Evolutionary conservation across 2,797 vertebrate genomes (phyloP).

Genomic region (Decapterus maruadsi): DNA sequence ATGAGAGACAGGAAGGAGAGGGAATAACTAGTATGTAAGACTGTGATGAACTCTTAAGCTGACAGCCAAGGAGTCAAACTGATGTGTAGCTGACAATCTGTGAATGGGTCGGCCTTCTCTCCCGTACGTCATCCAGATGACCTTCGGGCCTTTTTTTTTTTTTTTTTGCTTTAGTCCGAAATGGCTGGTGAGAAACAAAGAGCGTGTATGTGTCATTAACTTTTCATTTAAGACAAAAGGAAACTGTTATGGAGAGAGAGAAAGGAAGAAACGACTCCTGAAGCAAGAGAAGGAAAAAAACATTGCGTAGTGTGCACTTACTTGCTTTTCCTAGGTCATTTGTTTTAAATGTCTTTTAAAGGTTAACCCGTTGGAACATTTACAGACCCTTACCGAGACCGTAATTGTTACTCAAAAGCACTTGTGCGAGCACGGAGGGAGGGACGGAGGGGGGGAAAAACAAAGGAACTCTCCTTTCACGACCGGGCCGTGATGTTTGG

Average conservation of each 20-base stretch:
- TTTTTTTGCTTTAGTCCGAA: conserved; percentile 6
- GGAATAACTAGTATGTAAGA: conserved; percentile 22
- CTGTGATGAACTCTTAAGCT: conserved; percentile 52
- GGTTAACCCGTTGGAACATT: conserved; percentile 82
- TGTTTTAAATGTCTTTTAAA: conserved; percentile 80
- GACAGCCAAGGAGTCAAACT: conserved; percentile 48
- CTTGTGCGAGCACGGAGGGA: conserved; percentile 39
- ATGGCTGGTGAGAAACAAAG: conserved; percentile 12
- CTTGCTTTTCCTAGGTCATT: conserved; percentile 69
- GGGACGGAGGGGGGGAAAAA: conserved; percentile 20
- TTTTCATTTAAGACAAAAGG: conserved; percentile 32
- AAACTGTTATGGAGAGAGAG: conserved; percentile 24
- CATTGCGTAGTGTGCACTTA: conserved; percentile 30
- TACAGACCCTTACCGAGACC: conserved; percentile 58
- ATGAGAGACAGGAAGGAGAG: conserved; percentile 48
- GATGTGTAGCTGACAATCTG: conserved; percentile 54
- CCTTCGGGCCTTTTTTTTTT: conserved; percentile 5
- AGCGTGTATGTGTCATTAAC: conserved; percentile 15
- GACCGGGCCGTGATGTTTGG: conserved; percentile 24
- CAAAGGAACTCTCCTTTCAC: conserved; percentile 33
- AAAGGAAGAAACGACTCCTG: conserved; percentile 29
- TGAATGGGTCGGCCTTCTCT: conserved; percentile 36
- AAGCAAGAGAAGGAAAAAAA: conserved; percentile 47
- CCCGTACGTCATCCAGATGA: conserved; percentile 17
- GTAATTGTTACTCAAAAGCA: conserved; percentile 64